These are phyloP conservation scores for Drosophila borealis DNA, from an alignment of 2,888 invertebrate species.

Conservation along the genomic window DNA sequence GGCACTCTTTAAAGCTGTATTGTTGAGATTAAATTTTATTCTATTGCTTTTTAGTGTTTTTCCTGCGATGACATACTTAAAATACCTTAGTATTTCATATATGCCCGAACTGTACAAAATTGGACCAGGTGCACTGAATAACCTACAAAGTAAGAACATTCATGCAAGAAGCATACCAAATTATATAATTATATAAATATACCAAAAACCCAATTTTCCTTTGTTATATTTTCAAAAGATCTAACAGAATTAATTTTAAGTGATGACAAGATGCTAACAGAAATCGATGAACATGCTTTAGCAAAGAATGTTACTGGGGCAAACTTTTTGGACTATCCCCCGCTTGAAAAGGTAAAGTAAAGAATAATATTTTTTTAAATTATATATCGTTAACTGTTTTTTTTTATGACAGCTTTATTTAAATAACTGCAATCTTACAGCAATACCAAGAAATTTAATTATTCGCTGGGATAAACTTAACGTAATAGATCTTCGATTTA, in stretches of 20 bases:
- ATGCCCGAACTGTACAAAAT: constrained; percentile 88
- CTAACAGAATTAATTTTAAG: constrained; percentile 87
- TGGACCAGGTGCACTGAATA: constrained; percentile 86
- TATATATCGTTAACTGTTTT: neutral
- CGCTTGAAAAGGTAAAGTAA: constrained; percentile 87
- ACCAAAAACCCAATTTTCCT: too few species aligned
- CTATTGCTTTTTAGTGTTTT: constrained; percentile 86
- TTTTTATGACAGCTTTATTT: constrained; percentile 87
- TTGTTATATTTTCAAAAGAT: constrained; percentile 56
- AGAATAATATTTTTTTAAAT: neutral
- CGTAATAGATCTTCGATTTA: constrained; percentile 89
- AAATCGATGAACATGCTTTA: constrained; percentile 88
- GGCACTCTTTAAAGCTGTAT: constrained; percentile 22
- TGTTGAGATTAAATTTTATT: neutral
- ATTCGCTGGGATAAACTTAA: constrained; percentile 90
- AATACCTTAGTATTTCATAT: constrained; percentile 89
- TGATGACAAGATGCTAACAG: constrained; percentile 87
- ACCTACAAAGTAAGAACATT: constrained; percentile 84
- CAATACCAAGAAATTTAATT: constrained; percentile 86
- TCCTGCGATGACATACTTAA: constrained; percentile 87
- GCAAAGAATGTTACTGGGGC: constrained; percentile 85
- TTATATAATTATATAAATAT: neutral
- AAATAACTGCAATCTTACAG: constrained; percentile 88
- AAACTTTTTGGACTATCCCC: constrained; percentile 88
- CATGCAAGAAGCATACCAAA: neutral